Conservation (phyloP, 2,888 invertebrate species). For the Dryobota labecula region DNA sequence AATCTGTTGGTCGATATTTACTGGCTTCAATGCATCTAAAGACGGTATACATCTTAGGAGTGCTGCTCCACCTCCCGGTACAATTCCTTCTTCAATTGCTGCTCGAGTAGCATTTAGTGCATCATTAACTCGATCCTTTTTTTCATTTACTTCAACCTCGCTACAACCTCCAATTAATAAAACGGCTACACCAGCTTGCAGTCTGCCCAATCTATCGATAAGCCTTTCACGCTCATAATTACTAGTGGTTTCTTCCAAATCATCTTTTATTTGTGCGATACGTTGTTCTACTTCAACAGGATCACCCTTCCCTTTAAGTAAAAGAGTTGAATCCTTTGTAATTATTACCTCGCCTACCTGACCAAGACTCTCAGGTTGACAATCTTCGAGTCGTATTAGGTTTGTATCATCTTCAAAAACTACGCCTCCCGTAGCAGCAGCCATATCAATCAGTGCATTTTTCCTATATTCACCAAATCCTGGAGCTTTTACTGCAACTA, state of each 20-base stretch:
- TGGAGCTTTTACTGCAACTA: constrained; percentile 98
- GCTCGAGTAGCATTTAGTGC: constrained; percentile 98
- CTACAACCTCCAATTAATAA: constrained; percentile 96
- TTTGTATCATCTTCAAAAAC: constrained; percentile 98
- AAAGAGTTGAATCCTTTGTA: constrained; percentile 97
- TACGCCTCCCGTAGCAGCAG: constrained; percentile 96
- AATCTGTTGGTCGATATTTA: constrained; percentile 94
- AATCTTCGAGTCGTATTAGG: constrained; percentile 96
- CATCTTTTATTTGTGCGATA: constrained; percentile 94
- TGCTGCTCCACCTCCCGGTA: constrained; percentile 98
- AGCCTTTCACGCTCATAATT: constrained; percentile 98
- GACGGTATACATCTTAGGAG: constrained; percentile 94
- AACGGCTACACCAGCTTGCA: constrained; percentile 95
- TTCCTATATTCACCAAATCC: constrained; percentile 98
- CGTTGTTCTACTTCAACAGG: constrained; percentile 94
- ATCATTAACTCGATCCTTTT: constrained; percentile 98
- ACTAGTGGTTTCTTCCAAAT: constrained; percentile 94
- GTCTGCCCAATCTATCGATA: constrained; percentile 96
- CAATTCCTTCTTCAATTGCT: constrained; percentile 98
- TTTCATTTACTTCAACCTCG: constrained; percentile 98
- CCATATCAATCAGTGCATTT: constrained; percentile 96
- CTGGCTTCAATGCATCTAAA: constrained; percentile 91
- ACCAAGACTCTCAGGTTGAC: constrained; percentile 94
- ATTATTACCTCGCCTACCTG: constrained; percentile 96
- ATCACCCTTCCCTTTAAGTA: constrained; percentile 93